phyloP scores from a whole-genome alignment of 2,888 invertebrate species.

The Ischnura elegans region DNA sequence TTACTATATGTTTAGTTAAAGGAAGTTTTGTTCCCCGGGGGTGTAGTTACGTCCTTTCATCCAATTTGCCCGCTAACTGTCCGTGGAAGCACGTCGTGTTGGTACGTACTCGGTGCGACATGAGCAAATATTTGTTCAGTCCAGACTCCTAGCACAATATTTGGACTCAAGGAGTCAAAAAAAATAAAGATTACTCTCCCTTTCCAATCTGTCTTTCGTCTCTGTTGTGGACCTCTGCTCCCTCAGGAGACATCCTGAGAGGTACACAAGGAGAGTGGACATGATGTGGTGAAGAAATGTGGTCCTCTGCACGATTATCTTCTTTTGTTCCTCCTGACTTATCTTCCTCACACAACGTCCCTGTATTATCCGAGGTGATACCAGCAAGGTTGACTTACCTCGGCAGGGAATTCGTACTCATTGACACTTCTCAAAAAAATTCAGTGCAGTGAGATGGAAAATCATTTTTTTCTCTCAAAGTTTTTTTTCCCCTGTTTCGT shows the following conservation, averaged over 20 bases:
- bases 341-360: not conserved
- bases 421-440: too few relatives aligned
- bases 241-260: not conserved
- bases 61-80: not conserved
- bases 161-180: not conserved
- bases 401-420: too few relatives aligned
- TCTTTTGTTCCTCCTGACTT: not conserved
- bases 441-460: too few relatives aligned
- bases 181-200: conserved; percentile 7
- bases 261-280: not conserved
- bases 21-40: too few relatives aligned
- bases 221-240: not conserved
- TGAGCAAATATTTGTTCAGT: not conserved
- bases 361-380: too few relatives aligned
- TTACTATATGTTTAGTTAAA: too few relatives aligned
- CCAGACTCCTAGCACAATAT: not conserved
- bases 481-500: too few relatives aligned
- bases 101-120: not conserved
- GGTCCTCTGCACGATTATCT: not conserved
- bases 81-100: not conserved
- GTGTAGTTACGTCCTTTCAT: too few relatives aligned
- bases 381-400: too few relatives aligned
- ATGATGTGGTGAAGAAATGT: not conserved
- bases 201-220: not conserved
- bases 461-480: too few relatives aligned